Conservation (phyloP, 2,113 vertebrate genomes). For the Haliaeetus leucogaster region DNA sequence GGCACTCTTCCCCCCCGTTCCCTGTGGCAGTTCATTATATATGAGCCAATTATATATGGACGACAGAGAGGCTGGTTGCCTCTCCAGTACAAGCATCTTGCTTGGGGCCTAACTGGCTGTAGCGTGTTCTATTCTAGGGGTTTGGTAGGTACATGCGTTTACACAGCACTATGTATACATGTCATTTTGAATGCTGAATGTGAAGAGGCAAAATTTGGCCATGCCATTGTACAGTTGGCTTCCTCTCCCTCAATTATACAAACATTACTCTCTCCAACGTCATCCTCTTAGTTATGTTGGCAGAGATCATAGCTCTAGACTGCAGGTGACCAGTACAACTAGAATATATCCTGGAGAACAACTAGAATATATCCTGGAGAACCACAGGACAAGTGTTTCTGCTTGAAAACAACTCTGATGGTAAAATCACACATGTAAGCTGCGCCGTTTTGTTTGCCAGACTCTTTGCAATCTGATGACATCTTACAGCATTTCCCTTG, state of each 20-base stretch:
- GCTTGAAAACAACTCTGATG: not conserved
- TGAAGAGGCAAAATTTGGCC: not conserved
- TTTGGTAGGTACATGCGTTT: not conserved
- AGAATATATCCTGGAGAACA: not conserved
- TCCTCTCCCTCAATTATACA: not conserved
- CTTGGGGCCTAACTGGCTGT: not conserved
- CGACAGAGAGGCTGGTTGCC: not conserved
- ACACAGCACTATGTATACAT: accelerated
- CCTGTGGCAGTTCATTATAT: not conserved
- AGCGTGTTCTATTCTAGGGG: not conserved
- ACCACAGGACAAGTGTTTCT: not conserved
- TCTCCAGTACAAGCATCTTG: not conserved
- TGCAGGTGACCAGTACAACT: too few species aligned
- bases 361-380: not conserved
- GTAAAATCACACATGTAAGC: not conserved
- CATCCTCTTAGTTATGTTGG: not conserved
- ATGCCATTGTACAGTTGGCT: not conserved
- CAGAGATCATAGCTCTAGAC: not conserved
- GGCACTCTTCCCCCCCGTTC: not conserved
- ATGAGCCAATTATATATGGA: not conserved
- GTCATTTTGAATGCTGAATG: not conserved
- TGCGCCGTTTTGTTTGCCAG: not conserved
- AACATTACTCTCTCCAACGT: not conserved
- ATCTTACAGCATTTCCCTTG: not conserved
- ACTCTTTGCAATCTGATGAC: not conserved